Base-by-base conservation (phyloP, 2,888 invertebrate species). In the Sepiola atlantica region DNA sequence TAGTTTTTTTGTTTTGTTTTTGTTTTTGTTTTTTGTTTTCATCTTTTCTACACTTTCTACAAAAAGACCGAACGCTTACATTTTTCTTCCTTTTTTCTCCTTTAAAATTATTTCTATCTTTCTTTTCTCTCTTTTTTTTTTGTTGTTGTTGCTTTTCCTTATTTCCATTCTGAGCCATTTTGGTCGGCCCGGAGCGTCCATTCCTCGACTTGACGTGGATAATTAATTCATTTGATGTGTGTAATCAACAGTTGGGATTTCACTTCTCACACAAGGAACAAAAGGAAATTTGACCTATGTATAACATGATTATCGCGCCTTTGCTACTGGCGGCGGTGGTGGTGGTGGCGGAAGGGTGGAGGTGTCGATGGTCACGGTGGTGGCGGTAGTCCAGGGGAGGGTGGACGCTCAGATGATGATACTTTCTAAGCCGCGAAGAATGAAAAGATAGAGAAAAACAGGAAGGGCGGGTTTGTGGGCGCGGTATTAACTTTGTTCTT, bases 201-300 rank as follows among this genome's bases (percentile, higher is more conserved):
- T 77, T n/a, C 77, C n/a, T 77, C 77, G 18, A 77, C 77, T 77
- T 32, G 77, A 77, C 77, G n/a, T 77, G 77, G 77, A 77, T 77
- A 77, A 77, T 77, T 77, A 77, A 77, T 77, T 77, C 77, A 77
- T 77, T 77, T 77, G 77, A 77, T 77, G 77, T 77, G 77, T 77
- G 77, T 77, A 77, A 77, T 77, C 77, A 77, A 77, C 77, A 77
- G 32, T 77, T 77, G 77, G 77, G 77, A 77, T 77, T 77, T 77
- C 77, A n/a, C 77, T 77, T 77, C 77, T 77, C 77, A 77, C 77
- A 77, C 77, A 77, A 77, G 16, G n/a, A 77, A 77, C 77, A 77
- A 77, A 77, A 77, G 77, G 77, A 77, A 77, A 77, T 77, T n/a
- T 77, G 77, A 77, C 77, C 77, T 77, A 77, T 77, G 77, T 77